Percentiles rank a stretch among this genome's conserved stretches.
These are phyloP conservation scores for Eugnorisma glareosa DNA, from an alignment of 2,888 invertebrate genomes.

Conservation along the genomic window DNA sequence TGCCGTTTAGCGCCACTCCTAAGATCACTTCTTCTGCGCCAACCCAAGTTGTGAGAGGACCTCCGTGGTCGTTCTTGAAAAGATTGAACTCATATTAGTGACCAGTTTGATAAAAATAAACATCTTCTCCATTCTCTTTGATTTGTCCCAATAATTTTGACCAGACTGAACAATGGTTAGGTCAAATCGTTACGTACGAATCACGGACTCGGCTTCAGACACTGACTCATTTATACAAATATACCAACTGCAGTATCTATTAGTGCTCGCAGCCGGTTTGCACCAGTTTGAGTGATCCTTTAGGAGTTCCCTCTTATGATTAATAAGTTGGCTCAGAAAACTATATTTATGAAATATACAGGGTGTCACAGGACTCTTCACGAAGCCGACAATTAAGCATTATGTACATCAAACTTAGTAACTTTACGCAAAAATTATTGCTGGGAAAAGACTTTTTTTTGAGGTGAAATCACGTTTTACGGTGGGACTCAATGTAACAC, in stretches of 20 bases:
- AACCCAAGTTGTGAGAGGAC: constrained; percentile 45
- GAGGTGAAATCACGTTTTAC: no score
- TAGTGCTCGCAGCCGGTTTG: neutral
- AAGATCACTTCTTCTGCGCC: constrained; percentile 41
- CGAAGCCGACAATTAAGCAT: no score
- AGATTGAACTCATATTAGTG: neutral
- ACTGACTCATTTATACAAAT: neutral
- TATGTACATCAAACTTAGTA: no score
- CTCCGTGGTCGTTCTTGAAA: constrained; percentile 56
- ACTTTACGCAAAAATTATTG: no score
- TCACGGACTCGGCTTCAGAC: neutral
- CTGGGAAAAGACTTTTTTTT: no score
- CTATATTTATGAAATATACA: no score
- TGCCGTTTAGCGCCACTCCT: constrained; percentile 49
- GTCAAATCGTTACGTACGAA: neutral
- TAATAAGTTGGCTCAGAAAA: neutral
- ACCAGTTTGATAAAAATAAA: neutral
- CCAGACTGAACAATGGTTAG: neutral
- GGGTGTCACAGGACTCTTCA: no score
- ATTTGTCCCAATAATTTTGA: neutral
- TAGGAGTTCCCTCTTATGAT: neutral
- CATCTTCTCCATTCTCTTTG: neutral
- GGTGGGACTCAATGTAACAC: no score
- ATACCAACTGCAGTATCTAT: neutral
- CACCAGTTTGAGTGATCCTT: neutral